Base-by-base conservation (phyloP, 2,797 vertebrate species). In the Gastrophryne carolinensis region DNA sequence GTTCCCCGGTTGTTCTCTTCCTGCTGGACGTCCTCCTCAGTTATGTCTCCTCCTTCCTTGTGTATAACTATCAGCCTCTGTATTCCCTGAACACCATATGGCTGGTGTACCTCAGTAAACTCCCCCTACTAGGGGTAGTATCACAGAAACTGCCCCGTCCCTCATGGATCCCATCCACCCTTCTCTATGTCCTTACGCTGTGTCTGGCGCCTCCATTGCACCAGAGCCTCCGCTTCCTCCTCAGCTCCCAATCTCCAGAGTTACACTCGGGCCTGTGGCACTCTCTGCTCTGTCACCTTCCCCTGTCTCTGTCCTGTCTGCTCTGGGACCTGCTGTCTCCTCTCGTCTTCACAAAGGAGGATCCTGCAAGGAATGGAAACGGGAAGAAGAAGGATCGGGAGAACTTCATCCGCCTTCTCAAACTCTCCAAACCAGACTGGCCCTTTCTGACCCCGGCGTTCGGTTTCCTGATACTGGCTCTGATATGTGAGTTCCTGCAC, bases 401-500 rank as follows among this genome's bases (percentile, higher is more conserved):
- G 24, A 2, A 75, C 8, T 83, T 90, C 27, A 41, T 63, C 19
- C 5, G 52, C 3, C 81, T 85, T 34, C 24, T 82, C 0, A 73
- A 75, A 1, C 76, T 82, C 0, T 93, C 89, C 23, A 76, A 37
- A 76, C 84, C 87, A 0, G 93, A 98, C 60, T 75, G 81, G 13
- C 63, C 84, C 0, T 73, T 88, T 29, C 83, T 96, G 0, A 0
- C 67, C 0, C 68, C 79, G 0, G 94, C 93, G n/a, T 93, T 95
- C 50, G 0, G 79, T 32, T 94, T 91, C 83, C 91, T 97, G 13
- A 75, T 78, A 3, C 13, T 91, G 2, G 92, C 88, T 0, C 91
- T 92, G 2, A 1, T 89, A 68, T 88, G 96, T 97, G 81, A 94
- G 94, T 89, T 27, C 26, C 56, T 0, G 0, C 5, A 39, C 12